Percentiles rank a stretch among this genome's conserved stretches.
Evolutionary conservation across 2,888 invertebrate species (phyloP).

Genomic region (Trachelus iudaicus): DNA sequence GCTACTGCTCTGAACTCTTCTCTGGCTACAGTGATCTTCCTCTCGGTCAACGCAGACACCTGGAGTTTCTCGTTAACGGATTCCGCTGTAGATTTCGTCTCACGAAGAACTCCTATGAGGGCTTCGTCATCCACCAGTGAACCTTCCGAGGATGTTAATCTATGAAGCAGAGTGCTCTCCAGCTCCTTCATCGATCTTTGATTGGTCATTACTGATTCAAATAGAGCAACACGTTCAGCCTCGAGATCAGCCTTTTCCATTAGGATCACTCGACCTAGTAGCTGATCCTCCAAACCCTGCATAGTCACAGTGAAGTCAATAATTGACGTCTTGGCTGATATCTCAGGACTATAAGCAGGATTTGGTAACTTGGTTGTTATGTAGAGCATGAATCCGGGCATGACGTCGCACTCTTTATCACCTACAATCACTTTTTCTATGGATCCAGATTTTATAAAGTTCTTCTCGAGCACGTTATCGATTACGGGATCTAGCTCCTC

Average conservation of each 20-base stretch:
- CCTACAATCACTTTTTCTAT: slow-evolving; percentile 95
- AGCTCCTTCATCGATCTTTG: slow-evolving; percentile 96
- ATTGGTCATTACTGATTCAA: slow-evolving; percentile 96
- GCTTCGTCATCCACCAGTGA: slow-evolving; percentile 97
- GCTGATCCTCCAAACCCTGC: slow-evolving; percentile 94
- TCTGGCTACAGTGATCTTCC: slow-evolving; percentile 91
- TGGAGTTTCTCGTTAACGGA: slow-evolving; percentile 94
- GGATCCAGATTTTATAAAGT: slow-evolving; percentile 96
- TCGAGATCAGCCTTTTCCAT: slow-evolving; percentile 97
- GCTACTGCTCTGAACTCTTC: slow-evolving; percentile 97
- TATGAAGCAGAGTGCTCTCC: slow-evolving; percentile 89
- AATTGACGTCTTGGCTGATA: slow-evolving; percentile 95
- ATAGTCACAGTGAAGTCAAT: slow-evolving; percentile 98
- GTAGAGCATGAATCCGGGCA: slow-evolving; percentile 95
- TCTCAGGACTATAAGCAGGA: slow-evolving; percentile 96
- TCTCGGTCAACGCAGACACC: slow-evolving; percentile 93
- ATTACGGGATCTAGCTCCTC: slow-evolving; percentile 96
- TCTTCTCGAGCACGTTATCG: slow-evolving; percentile 96
- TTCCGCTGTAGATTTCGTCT: slow-evolving; percentile 86
- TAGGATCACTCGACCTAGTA: slow-evolving; percentile 91
- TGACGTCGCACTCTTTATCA: slow-evolving; percentile 97
- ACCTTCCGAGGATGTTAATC: slow-evolving; percentile 93
- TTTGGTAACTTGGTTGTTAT: slow-evolving; percentile 97
- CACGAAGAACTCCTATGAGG: slow-evolving; percentile 87
- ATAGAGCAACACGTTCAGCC: slow-evolving; percentile 90